These are phyloP conservation scores for Margaritifera margaritifera DNA, from an alignment of 2,888 invertebrate genomes.

Conservation along the genomic window DNA sequence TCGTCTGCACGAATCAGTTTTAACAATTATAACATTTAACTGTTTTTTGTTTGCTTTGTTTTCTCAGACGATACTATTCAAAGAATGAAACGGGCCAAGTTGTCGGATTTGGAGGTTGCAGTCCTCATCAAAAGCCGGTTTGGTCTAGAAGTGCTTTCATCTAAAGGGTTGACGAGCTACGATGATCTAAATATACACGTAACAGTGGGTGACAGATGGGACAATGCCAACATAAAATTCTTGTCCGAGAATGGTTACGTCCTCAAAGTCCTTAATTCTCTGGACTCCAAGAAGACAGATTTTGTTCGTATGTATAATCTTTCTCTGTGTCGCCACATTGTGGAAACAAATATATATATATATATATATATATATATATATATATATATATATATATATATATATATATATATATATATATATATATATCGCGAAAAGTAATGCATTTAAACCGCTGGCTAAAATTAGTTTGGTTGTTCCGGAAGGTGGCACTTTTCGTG, in stretches of 20 bases:
- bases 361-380: no score
- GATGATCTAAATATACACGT: conserved; percentile 86
- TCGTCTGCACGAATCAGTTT: no score
- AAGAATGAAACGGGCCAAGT: conserved; percentile 15
- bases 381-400: no score
- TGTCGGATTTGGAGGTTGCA: conserved; percentile 13
- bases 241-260: conserved; percentile 74
- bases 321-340: no score
- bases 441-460: no score
- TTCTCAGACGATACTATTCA: not conserved
- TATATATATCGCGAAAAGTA: no score
- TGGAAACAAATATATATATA: no score
- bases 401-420: no score
- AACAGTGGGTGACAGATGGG: conserved; percentile 75
- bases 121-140: conserved; percentile 71
- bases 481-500: no score
- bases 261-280: conserved; percentile 87
- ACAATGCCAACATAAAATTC: conserved; percentile 47
- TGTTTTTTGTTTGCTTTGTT: no score
- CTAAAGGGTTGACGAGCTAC: conserved; percentile 82
- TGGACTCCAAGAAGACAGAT: conserved; percentile 82
- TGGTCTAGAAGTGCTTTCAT: conserved; percentile 77
- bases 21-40: no score
- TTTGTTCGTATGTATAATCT: conserved; percentile 49
- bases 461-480: no score